Evolutionary conservation across 2,888 invertebrate genomes (phyloP).

Genomic region (Ommatoiulus sabulosus): DNA sequence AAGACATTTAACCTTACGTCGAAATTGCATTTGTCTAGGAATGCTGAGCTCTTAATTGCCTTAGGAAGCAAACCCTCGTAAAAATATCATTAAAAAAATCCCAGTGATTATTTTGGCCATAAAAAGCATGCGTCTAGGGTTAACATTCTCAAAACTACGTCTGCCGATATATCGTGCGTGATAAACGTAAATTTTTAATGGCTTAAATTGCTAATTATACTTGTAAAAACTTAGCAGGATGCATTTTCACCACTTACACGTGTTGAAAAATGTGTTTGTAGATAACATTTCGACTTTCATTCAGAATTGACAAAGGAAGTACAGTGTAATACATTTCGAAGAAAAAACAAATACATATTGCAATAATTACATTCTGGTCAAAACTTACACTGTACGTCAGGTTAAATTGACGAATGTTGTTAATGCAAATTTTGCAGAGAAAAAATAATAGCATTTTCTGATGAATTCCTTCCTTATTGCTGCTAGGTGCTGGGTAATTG

Average conservation of each 20-base stretch:
- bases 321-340: neutral
- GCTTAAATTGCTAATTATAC: neutral
- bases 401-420: neutral
- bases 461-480: slow-evolving; percentile 17
- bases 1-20: neutral
- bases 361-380: too few relatives aligned
- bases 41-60: neutral
- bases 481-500: neutral
- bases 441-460: neutral
- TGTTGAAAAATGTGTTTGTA: neutral
- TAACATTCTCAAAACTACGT: neutral
- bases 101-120: neutral
- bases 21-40: neutral
- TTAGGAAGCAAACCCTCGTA: neutral
- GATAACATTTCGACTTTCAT: neutral
- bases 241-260: neutral
- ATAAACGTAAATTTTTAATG: neutral
- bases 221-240: neutral
- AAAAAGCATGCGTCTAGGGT: neutral
- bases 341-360: too few relatives aligned
- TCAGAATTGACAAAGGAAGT: neutral
- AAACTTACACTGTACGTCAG: neutral
- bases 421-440: neutral
- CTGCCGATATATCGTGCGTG: neutral
- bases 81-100: slow-evolving; percentile 24